phyloP scores from a whole-genome alignment of 2,888 invertebrate genomes.

The Petrolisthes cinctipes region DNA sequence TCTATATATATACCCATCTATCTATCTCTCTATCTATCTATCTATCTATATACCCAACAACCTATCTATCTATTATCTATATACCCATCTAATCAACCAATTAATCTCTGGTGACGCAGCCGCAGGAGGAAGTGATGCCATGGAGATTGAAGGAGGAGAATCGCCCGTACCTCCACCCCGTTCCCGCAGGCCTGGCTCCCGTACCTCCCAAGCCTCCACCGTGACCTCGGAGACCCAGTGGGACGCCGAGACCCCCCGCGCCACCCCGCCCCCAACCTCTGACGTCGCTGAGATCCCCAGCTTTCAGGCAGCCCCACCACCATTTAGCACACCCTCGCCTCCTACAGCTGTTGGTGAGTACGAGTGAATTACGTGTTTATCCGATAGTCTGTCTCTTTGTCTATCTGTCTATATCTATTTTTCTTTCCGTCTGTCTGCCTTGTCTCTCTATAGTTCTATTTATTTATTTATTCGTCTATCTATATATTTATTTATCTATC shows the following conservation, averaged over 20 bases:
- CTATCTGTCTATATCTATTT: too few species aligned
- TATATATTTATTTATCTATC: not conserved
- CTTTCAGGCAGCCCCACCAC: slow-evolving; percentile 46
- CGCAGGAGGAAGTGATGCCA: not conserved
- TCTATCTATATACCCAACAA: too few species aligned
- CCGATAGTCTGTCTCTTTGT: too few species aligned
- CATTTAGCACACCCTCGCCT: slow-evolving; percentile 63
- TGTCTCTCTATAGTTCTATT: too few species aligned
- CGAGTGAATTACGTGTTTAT: not conserved
- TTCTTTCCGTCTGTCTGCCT: not conserved
- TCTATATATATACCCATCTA: too few species aligned
- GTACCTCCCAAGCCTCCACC: slow-evolving; percentile 42
- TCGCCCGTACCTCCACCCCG: slow-evolving; percentile 28
- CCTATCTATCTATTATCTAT: too few species aligned
- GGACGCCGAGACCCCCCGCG: slow-evolving; percentile 23
- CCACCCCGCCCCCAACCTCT: slow-evolving; percentile 26
- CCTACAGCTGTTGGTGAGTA: slow-evolving; percentile 44
- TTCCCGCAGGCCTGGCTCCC: slow-evolving; percentile 32
- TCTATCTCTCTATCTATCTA: not conserved
- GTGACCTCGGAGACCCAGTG: slow-evolving; percentile 47
- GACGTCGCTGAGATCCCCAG: slow-evolving; percentile 36
- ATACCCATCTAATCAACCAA: too few species aligned
- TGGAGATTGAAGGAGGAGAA: slow-evolving; percentile 1
- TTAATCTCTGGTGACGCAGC: too few species aligned
- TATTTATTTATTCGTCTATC: not conserved